These are phyloP conservation scores for Periparus ater DNA, from an alignment of 2,797 vertebrate genomes.

Conservation along the genomic window DNA sequence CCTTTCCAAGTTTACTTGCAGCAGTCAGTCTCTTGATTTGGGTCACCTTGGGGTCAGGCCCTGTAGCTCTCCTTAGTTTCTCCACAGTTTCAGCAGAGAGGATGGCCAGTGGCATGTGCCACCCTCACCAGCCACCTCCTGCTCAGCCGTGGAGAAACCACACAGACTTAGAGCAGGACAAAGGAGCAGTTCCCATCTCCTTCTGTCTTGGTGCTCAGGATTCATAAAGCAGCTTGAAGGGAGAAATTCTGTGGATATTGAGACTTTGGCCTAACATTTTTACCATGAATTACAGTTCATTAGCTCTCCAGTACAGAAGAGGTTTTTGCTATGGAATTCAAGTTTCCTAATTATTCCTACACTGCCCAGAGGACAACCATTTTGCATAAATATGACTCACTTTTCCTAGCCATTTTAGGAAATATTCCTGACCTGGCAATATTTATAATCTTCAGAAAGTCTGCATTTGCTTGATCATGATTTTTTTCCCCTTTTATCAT, in stretches of 20 bases:
- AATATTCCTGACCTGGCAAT: neutral
- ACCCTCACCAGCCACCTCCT: neutral
- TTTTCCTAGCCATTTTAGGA: neutral
- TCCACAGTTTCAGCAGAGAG: neutral
- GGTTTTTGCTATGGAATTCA: neutral
- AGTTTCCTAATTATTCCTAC: neutral
- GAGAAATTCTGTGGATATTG: neutral
- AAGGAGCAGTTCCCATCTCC: neutral
- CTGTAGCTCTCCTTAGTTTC: neutral
- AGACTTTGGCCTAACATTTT: neutral
- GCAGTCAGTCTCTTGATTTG: neutral
- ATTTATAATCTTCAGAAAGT: neutral
- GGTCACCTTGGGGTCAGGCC: neutral
- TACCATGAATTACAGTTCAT: neutral
- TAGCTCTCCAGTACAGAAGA: neutral
- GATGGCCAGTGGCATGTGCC: neutral
- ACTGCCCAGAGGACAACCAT: neutral
- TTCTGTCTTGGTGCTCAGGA: neutral
- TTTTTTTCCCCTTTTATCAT: neutral
- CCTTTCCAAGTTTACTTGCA: neutral
- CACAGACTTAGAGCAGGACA: neutral
- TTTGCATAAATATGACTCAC: neutral
- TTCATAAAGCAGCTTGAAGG: neutral
- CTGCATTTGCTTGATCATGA: neutral
- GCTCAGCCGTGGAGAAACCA: neutral